Evolutionary conservation across 2,888 invertebrate genomes (phyloP).

Genomic region (Dermolepida albohirtum): DNA sequence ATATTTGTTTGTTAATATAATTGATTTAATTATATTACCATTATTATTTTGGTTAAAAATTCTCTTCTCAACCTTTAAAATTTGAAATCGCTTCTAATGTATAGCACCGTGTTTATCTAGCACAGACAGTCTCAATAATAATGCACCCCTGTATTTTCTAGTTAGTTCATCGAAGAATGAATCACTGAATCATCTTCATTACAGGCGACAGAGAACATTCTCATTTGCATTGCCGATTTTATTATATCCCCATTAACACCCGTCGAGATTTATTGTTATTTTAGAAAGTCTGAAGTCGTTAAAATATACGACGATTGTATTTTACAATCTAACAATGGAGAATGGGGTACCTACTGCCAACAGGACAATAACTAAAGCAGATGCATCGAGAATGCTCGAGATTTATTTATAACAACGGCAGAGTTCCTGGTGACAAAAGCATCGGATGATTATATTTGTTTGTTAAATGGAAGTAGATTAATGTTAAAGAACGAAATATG

Average conservation of each 20-base stretch:
- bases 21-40: no score
- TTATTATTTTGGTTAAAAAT: no score
- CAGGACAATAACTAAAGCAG: constrained; percentile 10
- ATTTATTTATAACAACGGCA: constrained; percentile 6
- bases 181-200: constrained; percentile 23
- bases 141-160: constrained; percentile 7
- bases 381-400: constrained; percentile 8
- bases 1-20: no score
- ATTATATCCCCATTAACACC: constrained; percentile 17
- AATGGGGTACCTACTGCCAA: constrained; percentile 6
- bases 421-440: no score
- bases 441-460: no score
- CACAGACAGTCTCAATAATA: no score
- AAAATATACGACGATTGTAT: background rate
- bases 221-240: constrained; percentile 24
- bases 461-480: no score
- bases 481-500: no score
- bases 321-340: constrained; percentile 12
- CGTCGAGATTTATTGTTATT: constrained; percentile 26
- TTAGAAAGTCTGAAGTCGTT: constrained; percentile 24
- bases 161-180: constrained; percentile 22
- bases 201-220: background rate
- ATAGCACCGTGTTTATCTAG: no score
- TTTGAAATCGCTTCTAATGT: no score
- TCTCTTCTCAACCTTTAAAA: no score